Base-by-base conservation (phyloP, 2,888 invertebrate species). In the Pandemis cinnamomeana region DNA sequence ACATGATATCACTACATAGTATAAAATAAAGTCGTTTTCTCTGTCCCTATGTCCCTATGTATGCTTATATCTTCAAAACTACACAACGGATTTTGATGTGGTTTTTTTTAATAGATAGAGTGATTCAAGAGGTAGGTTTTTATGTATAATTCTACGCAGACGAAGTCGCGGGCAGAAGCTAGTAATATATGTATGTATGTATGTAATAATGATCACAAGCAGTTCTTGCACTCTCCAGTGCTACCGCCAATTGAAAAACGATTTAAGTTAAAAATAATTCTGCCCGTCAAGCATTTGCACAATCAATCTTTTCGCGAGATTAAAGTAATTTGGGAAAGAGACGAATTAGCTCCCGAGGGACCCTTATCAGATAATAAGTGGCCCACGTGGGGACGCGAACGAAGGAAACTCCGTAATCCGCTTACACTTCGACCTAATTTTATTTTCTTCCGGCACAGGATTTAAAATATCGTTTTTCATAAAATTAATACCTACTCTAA, bases 281-380 rank as follows among this genome's bases (percentile, higher is more conserved):
- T 55, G 58, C 44, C 15, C 27, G n/a, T 58, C 27, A 67, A 46
- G 46, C 10, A 55, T 44, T 48, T 7, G 1, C 11, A 41, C 46
- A 72, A 72, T 72, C 68, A 72, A 72, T 72, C 63, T 72, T 42
- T 67, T 67, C 15, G 20, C 10, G 36, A 7, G 66, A 42, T 36
- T 53, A 41, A 15, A n/a, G 68, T 48, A 68, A 72, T 68, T 68
- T 72, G 68, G 68, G 55, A 55, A 68, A 20, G 63, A 68, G 72
- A 72, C 62, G 55, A 68, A 68, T 72, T 53, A 62, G 68, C 55
- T 55, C 53, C 53, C 20, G 7, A 5, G 10, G 67, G 67, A 67
- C 41, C 6, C 48, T 36, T 64, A 64, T 68, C 58, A 46, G 11
- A 46, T 46, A 36, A 64, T 27, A 64, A 64, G 64, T 55, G 46